Base-by-base conservation (phyloP, 2,113 vertebrate species). In the Phyllostomus hastatus region DNA sequence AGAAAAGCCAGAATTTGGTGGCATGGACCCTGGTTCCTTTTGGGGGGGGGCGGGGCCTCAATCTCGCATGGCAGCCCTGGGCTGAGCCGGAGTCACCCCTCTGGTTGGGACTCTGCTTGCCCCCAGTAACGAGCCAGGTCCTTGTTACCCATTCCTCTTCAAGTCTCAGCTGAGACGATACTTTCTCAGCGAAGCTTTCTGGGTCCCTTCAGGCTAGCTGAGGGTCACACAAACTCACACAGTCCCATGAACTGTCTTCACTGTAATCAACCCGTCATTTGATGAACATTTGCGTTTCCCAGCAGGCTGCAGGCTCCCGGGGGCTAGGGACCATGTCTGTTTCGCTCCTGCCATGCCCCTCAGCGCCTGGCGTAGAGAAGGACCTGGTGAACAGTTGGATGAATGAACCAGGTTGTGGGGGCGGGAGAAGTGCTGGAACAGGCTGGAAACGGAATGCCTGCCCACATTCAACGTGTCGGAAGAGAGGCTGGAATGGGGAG, bases 401-500 rank as follows among this genome's bases (percentile, higher is more conserved):
- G 92, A 57, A 76, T 66, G 90, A 91, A 41, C 43, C 7, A 22
- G 33, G 50, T 12, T 28, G 31, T 33, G 43, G 35, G 35, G n/a
- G 11, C 4, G 10, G 73, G 52, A 94, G 52, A 78, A 91, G 54
- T 38, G 38, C 43, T 43, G 46, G 48, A 82, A 19, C 46, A 72
- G 38, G 73, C 31, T 64, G 95, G 79, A 83, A 87, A 67, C 38
- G 50, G 70, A 93, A 61, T 67, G 79, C 93, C 93, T 89, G 86
- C 48, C 61, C 41, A 95, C 5, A 11, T 20, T 85, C 50, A 75
- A 12, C 72, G 38, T 88, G 33, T 95, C 75, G 90, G 59, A 59
- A 92, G 70, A 96, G 89, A 88, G 78, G 67, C 43, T 91, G 31
- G 79, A 72, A 76, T 72, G 52, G 52, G 43, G n/a, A 96, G 88